Evolutionary conservation across 2,888 invertebrate species (phyloP).

Genomic region (Achlya flavicornis): DNA sequence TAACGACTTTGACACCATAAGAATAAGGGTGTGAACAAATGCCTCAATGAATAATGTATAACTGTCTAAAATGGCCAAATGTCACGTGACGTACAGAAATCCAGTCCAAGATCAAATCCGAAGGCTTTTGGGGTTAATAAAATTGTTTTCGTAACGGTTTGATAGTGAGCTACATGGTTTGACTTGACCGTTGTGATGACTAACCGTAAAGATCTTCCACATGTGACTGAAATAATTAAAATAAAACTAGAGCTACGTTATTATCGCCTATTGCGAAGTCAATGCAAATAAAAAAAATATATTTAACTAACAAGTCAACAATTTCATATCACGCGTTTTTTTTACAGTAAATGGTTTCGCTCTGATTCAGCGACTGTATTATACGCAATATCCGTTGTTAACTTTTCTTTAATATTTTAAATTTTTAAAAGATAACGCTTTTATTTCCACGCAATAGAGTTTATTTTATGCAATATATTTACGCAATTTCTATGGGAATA

Average conservation of each 20-base stretch:
- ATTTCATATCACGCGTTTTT: not conserved
- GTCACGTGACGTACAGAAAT: constrained; percentile 38
- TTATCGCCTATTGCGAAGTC: too few relatives aligned
- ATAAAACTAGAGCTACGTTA: too few relatives aligned
- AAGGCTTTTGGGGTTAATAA: constrained; percentile 43
- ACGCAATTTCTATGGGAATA: constrained; percentile 2
- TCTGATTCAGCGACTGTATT: not conserved
- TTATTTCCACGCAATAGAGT: not conserved
- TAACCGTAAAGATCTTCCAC: too few relatives aligned
- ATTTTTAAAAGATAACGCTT: not conserved
- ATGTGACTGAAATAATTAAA: too few relatives aligned
- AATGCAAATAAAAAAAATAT: not conserved
- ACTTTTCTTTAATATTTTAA: not conserved
- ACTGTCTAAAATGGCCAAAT: constrained; percentile 35
- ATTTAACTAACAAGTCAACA: not conserved
- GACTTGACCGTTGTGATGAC: not conserved
- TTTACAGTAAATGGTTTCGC: constrained; percentile 6
- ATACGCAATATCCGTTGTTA: constrained; percentile 1
- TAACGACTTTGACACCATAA: constrained; percentile 15
- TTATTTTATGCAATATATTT: constrained; percentile 2
- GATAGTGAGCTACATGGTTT: not conserved
- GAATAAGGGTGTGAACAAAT: constrained; percentile 13
- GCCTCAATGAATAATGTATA: constrained; percentile 42
- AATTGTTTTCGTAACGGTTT: constrained; percentile 27
- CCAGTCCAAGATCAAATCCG: constrained; percentile 51